Conservation (phyloP, 2,888 invertebrate genomes). For the Pasiphila rectangulata region DNA sequence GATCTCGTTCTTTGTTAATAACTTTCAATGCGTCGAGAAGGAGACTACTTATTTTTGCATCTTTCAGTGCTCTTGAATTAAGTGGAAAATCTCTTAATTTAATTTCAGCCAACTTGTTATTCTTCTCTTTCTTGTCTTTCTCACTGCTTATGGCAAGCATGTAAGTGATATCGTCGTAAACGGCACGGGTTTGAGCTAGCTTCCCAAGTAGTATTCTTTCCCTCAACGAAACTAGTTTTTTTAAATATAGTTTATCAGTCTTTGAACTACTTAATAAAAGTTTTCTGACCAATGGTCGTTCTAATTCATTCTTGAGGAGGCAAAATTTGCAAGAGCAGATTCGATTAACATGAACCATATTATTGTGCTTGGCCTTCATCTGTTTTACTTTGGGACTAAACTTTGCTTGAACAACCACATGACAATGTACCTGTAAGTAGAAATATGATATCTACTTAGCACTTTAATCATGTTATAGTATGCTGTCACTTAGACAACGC, state of each 20-base stretch:
- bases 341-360: conserved; percentile 28
- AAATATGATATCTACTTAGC: neutral
- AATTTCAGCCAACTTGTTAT: too few species aligned
- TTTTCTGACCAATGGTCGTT: conserved; percentile 40
- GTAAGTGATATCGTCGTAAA: conserved; percentile 53
- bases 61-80: conserved; percentile 24
- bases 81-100: too few species aligned
- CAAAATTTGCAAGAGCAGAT: conserved; percentile 53
- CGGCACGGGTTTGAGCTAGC: conserved; percentile 53
- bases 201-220: conserved; percentile 52
- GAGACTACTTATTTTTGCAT: conserved; percentile 37
- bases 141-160: conserved; percentile 44
- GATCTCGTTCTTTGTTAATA: conserved; percentile 45
- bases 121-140: neutral
- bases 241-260: conserved; percentile 48
- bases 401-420: conserved; percentile 29
- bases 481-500: too few species aligned
- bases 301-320: conserved; percentile 43
- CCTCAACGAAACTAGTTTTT: conserved; percentile 48
- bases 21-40: conserved; percentile 46
- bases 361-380: conserved; percentile 29
- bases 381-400: conserved; percentile 27
- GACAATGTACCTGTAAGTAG: conserved; percentile 33
- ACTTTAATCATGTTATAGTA: neutral
- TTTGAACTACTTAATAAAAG: conserved; percentile 41